phyloP scores from a whole-genome alignment of 1,140 invertebrate genomes.

The Drosophila watanabei region DNA sequence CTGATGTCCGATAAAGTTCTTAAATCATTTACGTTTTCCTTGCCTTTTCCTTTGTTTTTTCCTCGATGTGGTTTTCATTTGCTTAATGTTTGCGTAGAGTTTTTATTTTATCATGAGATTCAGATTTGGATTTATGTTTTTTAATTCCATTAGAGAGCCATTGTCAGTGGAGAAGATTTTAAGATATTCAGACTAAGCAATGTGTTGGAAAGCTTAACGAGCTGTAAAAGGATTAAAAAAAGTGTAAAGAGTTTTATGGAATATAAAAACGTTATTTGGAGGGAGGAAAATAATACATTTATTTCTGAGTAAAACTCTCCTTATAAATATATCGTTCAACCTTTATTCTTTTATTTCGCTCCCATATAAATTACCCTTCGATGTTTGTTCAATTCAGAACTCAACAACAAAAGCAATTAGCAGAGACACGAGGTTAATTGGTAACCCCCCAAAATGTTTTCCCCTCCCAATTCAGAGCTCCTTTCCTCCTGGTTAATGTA shows the following conservation, averaged over 20 bases:
- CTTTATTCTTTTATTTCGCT: neutral
- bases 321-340: neutral
- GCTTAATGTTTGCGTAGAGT: conserved; percentile 32
- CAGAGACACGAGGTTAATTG: conserved; percentile 70
- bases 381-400: conserved; percentile 34
- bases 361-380: conserved; percentile 25
- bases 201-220: conserved; percentile 11
- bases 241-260: neutral
- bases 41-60: conserved; percentile 35
- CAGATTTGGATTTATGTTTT: conserved; percentile 43
- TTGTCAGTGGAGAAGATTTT: neutral
- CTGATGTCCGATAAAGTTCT: conserved; percentile 70
- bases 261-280: neutral
- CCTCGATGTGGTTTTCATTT: conserved; percentile 54
- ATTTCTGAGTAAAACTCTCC: neutral
- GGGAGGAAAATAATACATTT: neutral
- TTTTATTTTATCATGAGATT: conserved; percentile 29
- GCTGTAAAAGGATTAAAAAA: conserved; percentile 8
- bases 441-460: conserved; percentile 8
- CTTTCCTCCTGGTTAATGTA: conserved; percentile 71
- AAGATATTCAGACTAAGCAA: conserved; percentile 2
- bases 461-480: conserved; percentile 3
- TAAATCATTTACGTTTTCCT: conserved; percentile 72
- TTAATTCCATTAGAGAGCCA: conserved; percentile 33
- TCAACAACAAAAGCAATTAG: conserved; percentile 66